These are phyloP conservation scores for Coluber constrictor DNA, from an alignment of 2,797 vertebrate species.

Conservation along the genomic window DNA sequence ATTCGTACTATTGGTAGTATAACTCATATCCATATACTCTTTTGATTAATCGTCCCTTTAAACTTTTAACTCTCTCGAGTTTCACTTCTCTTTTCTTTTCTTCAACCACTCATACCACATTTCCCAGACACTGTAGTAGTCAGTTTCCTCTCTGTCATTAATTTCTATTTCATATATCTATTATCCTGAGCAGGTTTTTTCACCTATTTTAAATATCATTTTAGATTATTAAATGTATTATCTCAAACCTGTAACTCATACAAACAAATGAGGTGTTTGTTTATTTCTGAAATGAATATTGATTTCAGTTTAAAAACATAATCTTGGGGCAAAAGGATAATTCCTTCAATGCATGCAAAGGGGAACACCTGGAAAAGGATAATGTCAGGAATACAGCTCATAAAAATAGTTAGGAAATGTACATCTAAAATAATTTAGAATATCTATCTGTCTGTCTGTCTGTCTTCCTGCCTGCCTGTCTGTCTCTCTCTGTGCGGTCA, in stretches of 20 bases:
- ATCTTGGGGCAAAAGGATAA: slow-evolving; percentile 10
- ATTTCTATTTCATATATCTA: neutral
- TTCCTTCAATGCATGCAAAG: neutral
- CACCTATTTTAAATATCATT: neutral
- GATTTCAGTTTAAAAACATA: neutral
- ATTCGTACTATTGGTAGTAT: no score
- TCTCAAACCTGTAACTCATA: neutral
- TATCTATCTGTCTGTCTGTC: neutral
- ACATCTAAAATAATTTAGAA: slow-evolving; percentile 12
- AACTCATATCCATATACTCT: no score
- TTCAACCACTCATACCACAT: no score
- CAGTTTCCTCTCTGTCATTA: no score
- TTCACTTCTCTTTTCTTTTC: no score
- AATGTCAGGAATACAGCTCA: neutral
- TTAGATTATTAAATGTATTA: neutral
- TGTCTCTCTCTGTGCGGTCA: neutral
- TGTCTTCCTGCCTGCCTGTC: neutral
- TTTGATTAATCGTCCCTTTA: no score
- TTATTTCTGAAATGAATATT: neutral
- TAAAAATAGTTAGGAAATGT: neutral
- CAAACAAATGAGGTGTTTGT: neutral
- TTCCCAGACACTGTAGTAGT: no score
- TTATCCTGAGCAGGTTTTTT: neutral
- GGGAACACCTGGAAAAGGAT: neutral
- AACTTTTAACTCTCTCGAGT: no score